Percentiles rank a stretch among this genome's conserved stretches.
Conservation (phyloP, 2,797 vertebrate genomes). For the Lacerta agilis region DNA sequence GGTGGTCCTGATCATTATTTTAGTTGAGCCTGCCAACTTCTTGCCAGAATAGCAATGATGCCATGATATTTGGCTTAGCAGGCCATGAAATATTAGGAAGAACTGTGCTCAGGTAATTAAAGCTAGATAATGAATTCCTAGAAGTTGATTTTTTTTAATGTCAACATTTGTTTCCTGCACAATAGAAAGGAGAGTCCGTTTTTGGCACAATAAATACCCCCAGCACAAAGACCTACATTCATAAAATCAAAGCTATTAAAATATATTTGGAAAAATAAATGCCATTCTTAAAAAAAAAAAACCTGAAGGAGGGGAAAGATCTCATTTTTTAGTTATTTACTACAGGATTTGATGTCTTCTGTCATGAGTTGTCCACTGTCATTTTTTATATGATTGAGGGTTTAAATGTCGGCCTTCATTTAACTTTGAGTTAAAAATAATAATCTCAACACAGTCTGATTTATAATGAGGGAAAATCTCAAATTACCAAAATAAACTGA, state of each 20-base stretch:
- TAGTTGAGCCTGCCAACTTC: conserved; percentile 46
- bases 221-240: background rate
- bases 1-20: conserved; percentile 62
- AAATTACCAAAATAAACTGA: conserved; percentile 27
- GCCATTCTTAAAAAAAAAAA: conserved; percentile 5
- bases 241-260: conserved; percentile 30
- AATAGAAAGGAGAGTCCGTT: background rate
- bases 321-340: background rate
- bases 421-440: conserved; percentile 32
- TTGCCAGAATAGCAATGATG: conserved; percentile 32
- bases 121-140: conserved; percentile 29
- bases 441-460: background rate
- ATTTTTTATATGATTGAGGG: background rate
- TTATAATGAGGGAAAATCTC: conserved; percentile 23
- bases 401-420: background rate
- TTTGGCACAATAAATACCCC: background rate
- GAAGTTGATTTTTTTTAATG: background rate
- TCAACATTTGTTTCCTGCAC: background rate
- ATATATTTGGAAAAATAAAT: background rate
- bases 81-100: conserved; percentile 20
- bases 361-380: background rate
- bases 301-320: background rate
- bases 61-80: background rate
- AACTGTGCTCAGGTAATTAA: conserved; percentile 20
- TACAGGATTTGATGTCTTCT: background rate